phyloP scores from a whole-genome alignment of 2,113 vertebrate species.

The Myotis lucifugus region DNA sequence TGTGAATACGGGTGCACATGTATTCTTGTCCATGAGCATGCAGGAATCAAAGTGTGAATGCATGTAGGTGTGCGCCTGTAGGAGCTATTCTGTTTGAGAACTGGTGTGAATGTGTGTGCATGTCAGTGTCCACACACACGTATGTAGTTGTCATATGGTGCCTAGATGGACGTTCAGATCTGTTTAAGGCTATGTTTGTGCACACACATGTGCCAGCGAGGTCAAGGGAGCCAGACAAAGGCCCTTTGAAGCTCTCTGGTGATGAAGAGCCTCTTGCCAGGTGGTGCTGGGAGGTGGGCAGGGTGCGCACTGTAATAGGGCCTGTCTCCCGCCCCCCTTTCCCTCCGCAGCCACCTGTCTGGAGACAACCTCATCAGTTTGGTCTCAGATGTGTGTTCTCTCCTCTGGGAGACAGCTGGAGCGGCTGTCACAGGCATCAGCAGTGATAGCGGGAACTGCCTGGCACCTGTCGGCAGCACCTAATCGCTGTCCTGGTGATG shows the following conservation, averaged over 20 bases:
- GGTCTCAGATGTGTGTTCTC: constrained; percentile 51
- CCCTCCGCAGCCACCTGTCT: not conserved
- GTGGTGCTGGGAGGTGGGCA: not conserved
- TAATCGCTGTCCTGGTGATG: constrained; percentile 20
- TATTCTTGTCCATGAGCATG: rapidly evolving
- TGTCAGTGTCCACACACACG: rapidly evolving
- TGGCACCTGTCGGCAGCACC: constrained; percentile 36
- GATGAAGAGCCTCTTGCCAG: not conserved
- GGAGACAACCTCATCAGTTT: constrained; percentile 63
- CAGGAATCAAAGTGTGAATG: not conserved
- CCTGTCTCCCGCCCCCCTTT: not conserved
- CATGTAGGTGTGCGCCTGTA: rapidly evolving
- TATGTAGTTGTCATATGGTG: rapidly evolving
- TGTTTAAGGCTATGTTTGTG: not conserved
- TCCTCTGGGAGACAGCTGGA: constrained; percentile 44
- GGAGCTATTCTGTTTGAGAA: not conserved
- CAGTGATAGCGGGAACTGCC: not conserved
- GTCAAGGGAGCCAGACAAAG: not conserved
- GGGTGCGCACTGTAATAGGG: not conserved
- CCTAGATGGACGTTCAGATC: not conserved
- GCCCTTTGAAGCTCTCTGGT: not conserved
- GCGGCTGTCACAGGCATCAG: constrained; percentile 38
- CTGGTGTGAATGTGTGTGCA: not conserved
- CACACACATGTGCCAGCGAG: rapidly evolving
- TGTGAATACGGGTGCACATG: not conserved